These are phyloP conservation scores for Hydrochoerus hydrochaeris DNA, from an alignment of 2,113 vertebrate species.

Conservation along the genomic window DNA sequence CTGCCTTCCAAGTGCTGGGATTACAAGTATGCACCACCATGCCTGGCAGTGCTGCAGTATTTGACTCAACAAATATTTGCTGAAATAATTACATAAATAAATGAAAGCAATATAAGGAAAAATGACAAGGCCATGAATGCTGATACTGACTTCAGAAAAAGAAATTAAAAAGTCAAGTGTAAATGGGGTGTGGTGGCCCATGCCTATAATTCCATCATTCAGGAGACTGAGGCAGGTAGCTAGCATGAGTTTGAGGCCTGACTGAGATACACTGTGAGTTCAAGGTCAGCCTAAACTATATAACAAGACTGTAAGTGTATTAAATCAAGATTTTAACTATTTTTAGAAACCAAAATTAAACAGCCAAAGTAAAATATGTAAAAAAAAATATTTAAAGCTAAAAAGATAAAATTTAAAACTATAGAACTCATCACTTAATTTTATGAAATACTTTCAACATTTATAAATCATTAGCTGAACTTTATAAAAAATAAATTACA, in stretches of 20 bases:
- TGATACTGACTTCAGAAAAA: not conserved
- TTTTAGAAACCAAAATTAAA: not conserved
- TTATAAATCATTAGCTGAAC: not conserved
- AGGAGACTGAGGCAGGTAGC: not conserved
- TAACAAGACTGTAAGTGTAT: not conserved
- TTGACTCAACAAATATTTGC: not conserved
- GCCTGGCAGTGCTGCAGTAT: not conserved
- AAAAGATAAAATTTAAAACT: not conserved
- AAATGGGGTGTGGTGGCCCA: not conserved
- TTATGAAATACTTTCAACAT: conserved; percentile 6
- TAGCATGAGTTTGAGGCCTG: not conserved
- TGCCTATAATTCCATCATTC: not conserved
- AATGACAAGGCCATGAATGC: not conserved
- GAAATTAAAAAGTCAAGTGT: not conserved
- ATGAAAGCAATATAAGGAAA: not conserved
- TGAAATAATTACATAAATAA: not conserved
- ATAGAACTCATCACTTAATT: not conserved
- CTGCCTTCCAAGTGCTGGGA: not conserved
- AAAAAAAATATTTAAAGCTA: not conserved
- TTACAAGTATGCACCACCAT: not conserved
- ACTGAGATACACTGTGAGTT: not conserved
- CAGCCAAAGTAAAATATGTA: not conserved
- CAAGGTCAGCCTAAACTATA: not conserved
- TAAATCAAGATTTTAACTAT: not conserved
- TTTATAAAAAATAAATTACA: not conserved